A percentile compares a stretch with the other conserved stretches of the same genome.
Conservation (phyloP, 2,888 invertebrate species). For the Mimachlamys varia region DNA sequence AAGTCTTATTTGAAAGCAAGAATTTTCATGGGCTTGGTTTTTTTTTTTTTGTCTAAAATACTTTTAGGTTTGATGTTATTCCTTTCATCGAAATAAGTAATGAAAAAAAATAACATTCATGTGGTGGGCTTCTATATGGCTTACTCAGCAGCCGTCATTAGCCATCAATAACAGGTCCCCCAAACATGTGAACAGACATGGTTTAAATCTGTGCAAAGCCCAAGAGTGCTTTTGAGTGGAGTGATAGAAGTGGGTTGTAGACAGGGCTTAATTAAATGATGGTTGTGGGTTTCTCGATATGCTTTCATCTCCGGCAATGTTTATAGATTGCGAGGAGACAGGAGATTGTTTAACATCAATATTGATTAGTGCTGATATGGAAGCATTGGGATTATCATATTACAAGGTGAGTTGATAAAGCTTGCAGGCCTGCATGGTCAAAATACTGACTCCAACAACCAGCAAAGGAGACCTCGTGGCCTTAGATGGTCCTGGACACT, state of each 20-base stretch:
- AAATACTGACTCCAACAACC: neutral
- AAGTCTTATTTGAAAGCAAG: neutral
- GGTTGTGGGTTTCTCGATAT: neutral
- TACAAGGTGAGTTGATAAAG: neutral
- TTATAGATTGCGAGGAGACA: neutral
- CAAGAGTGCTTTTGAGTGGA: conserved; percentile 14
- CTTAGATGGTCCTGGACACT: neutral
- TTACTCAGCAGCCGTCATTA: neutral
- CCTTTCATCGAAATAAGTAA: conserved; percentile 3
- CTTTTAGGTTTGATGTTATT: neutral
- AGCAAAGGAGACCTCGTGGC: neutral
- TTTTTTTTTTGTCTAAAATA: neutral
- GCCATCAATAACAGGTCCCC: neutral
- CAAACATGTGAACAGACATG: neutral
- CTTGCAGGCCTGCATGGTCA: neutral
- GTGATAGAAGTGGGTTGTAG: neutral
- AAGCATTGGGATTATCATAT: neutral
- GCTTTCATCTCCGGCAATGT: neutral
- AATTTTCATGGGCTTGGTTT: neutral
- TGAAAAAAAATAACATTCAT: neutral
- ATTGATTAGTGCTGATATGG: conserved; percentile 9
- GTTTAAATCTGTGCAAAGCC: conserved; percentile 18
- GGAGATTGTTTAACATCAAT: conserved; percentile 14
- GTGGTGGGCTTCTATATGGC: neutral
- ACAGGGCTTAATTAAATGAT: conserved; percentile 23